Evolutionary conservation across 2,888 invertebrate genomes (phyloP).

Genomic region (Malthinus flaveolus): DNA sequence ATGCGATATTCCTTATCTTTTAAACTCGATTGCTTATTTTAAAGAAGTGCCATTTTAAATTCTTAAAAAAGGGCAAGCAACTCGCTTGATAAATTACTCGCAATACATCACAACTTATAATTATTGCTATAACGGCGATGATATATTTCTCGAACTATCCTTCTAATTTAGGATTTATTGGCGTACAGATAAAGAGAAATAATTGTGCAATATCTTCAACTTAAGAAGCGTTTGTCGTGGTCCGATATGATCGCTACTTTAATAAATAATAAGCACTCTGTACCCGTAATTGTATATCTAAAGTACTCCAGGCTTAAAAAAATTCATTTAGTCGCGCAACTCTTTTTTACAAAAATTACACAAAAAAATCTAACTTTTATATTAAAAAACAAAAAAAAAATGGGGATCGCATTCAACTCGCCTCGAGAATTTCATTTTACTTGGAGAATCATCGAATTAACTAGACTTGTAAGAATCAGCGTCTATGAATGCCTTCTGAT

Average conservation of each 20-base stretch:
- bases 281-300: neutral
- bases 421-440: conserved; percentile 23
- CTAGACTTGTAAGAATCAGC: conserved; percentile 34
- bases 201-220: conserved; percentile 36
- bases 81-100: conserved; percentile 33
- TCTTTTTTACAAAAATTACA: neutral
- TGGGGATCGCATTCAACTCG: conserved; percentile 13
- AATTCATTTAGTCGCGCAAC: neutral
- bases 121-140: conserved; percentile 47
- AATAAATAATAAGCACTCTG: conserved; percentile 17
- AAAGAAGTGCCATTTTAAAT: conserved; percentile 15
- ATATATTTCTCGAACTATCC: conserved; percentile 48
- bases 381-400: conserved; percentile 1
- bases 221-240: conserved; percentile 23
- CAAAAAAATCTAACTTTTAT: neutral
- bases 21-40: conserved; percentile 25
- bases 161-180: conserved; percentile 49
- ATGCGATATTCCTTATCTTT: conserved; percentile 23
- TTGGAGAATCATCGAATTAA: conserved; percentile 35
- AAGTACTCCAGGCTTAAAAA: neutral
- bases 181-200: conserved; percentile 42
- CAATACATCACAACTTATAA: conserved; percentile 43
- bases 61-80: conserved; percentile 21
- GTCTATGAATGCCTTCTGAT: conserved; percentile 43
- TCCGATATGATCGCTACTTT: conserved; percentile 21